Evolutionary conservation across 1,140 invertebrate genomes (phyloP), one percentile per base, ranked within the genome.

Genomic region (Sipha flava): DNA sequence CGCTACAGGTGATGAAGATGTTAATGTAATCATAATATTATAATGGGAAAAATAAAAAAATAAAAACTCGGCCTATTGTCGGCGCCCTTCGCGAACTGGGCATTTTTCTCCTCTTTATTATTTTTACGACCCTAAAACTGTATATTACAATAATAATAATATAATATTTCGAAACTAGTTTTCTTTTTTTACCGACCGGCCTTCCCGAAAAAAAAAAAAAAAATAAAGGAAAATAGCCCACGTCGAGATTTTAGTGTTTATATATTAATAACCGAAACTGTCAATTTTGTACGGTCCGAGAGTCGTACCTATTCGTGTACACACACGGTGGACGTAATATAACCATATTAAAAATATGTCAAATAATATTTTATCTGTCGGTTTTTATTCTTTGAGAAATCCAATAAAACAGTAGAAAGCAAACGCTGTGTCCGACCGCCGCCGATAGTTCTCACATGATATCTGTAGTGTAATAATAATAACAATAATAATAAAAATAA

Each of bases 11-110:
- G 73, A 77, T 77, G 73, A 57, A 77, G 73, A 77, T 59, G 73
- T 77, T 77, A 77, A 77, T 59, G 73, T 59, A 57, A 77, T 77
- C 73, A 77, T 59, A 77, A 77, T 77, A 77, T 77, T 59, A 43
- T 77, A 77, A 77, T 59, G 73, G 73, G 52, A 57, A 77, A 77
- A n/a, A 64, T 18, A 31, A 49, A 49, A 70, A 45, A 16, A 64
- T 29, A 47, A 47, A 70, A 18, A 29, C 37, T 23, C 31, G 21
- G 12, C 52, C 73, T 23, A 43, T 77, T 59, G 73, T 77, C 73
- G 73, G 73, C 52, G 34, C 49, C 73, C 73, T 77, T 59, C 49
- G 73, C 52, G 12, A 57, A 75, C 72, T 45, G 2, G 10, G 5
- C 29, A 75, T 77, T 37, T 40, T 47, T 45, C 59, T 59, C 26